Percentiles rank a stretch among this genome's conserved stretches.
Evolutionary conservation across 2,888 invertebrate genomes (phyloP).

Genomic region (Galeopsomyia nigrocyanea): DNA sequence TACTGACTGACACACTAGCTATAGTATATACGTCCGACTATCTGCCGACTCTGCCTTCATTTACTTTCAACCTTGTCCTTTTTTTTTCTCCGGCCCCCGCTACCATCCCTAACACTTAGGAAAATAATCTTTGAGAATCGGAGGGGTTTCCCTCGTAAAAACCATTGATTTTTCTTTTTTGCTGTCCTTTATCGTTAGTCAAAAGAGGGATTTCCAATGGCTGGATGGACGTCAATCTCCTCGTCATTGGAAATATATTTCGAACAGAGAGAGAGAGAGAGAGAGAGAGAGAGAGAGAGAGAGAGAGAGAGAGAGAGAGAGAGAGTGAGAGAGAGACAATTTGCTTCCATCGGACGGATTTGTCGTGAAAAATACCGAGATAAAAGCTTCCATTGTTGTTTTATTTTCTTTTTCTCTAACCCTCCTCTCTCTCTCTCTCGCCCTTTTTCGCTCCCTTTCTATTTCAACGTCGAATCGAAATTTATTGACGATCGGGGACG

Average conservation of each 20-base stretch:
- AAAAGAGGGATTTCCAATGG: slow-evolving; percentile 5
- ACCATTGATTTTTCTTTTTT: slow-evolving; percentile 18
- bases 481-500: slow-evolving; percentile 16
- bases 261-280: not conserved
- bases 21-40: no score
- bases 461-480: slow-evolving; percentile 23
- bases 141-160: not conserved
- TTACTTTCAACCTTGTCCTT: not conserved
- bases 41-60: no score
- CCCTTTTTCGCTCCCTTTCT: not conserved
- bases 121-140: no score
- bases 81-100: not conserved
- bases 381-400: slow-evolving; percentile 17
- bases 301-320: not conserved
- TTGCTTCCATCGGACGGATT: slow-evolving; percentile 34
- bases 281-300: slow-evolving; percentile 6
- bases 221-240: slow-evolving; percentile 18
- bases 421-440: not conserved
- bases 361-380: slow-evolving; percentile 32
- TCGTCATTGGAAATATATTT: slow-evolving; percentile 41
- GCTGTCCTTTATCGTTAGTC: no score
- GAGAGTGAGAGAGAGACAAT: slow-evolving; percentile 19
- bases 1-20: no score
- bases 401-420: slow-evolving; percentile 1
- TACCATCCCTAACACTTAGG: not conserved